Conservation (phyloP, 2,113 vertebrate species). For the Eudyptes chrysolophus region DNA sequence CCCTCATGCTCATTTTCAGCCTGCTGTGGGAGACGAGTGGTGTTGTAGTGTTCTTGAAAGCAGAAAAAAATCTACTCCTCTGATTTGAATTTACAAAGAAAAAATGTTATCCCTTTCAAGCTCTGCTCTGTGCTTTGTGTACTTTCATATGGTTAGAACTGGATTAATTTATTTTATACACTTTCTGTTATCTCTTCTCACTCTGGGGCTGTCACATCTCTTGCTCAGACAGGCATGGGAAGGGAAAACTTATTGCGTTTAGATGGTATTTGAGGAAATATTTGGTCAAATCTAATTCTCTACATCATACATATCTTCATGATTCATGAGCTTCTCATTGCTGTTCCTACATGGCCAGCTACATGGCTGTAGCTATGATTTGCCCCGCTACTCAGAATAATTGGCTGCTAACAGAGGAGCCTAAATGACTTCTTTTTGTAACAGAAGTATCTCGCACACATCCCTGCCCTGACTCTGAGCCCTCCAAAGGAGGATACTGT, state of each 20-base stretch:
- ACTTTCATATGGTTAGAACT: background rate
- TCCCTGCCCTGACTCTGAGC: background rate
- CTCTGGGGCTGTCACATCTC: background rate
- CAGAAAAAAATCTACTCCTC: background rate
- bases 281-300: background rate
- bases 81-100: constrained; percentile 39
- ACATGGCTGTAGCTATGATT: background rate
- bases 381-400: background rate
- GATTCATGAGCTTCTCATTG: background rate
- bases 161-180: constrained; percentile 41
- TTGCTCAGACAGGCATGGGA: background rate
- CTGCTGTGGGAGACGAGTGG: background rate
- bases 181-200: constrained; percentile 18
- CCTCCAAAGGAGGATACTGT: background rate
- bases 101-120: constrained; percentile 12
- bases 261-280: background rate
- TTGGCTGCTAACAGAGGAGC: background rate
- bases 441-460: background rate
- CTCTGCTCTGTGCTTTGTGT: background rate
- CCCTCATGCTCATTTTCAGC: constrained; percentile 9
- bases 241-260: background rate
- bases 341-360: background rate
- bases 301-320: background rate
- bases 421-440: background rate
- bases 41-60: constrained; percentile 3